Base-by-base conservation (phyloP, 2,888 invertebrate species). In the Acleris sparsana region DNA sequence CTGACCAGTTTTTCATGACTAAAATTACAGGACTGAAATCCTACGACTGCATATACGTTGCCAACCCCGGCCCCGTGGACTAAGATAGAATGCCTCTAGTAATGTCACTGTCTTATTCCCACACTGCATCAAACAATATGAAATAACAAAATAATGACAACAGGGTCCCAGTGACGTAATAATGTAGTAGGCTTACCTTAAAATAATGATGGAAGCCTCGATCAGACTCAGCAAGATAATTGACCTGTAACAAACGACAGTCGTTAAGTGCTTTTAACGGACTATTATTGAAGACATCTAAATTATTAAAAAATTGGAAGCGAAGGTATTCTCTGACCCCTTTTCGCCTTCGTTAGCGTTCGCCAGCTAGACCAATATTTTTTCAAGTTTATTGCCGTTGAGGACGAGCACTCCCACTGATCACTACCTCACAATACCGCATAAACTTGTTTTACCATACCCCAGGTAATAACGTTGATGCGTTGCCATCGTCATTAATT, bases 221-320 rank as follows among this genome's bases (percentile, higher is more conserved):
- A 78, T 77, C 77, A 75, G 76, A 72, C 72, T 74, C 72, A 69
- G 72, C 73, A 75, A 75, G 55, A 77, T 85, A 85, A 88, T 86
- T 88, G 87, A 88, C 86, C 89, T 89, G 87, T 44, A 87, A 76
- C 75, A 81, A 73, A 79, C 51, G 44, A 61, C 43, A 48, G 44
- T 51, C 55, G 17, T 61, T 65, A 51, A 55, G 59, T 55, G 25
- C 29, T 51, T 48, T 56, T 49, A 18, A 16, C 49, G 29, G 16
- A 25, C 2, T 17, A 29, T 43, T 43, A 64, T 63, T 63, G 13
- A 49, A 48, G 39, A 53, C 33, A 52, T 64, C 59, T n/a, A 43
- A 58, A 59, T 64, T 33, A 48, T 48, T 33, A 33, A 3, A 39
- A 13, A 9, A 13, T 39, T 39, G 9, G 11, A 39, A 39, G 39